These are phyloP conservation scores for Patagioenas fasciata DNA, from an alignment of 2,113 vertebrate genomes.

Conservation along the genomic window DNA sequence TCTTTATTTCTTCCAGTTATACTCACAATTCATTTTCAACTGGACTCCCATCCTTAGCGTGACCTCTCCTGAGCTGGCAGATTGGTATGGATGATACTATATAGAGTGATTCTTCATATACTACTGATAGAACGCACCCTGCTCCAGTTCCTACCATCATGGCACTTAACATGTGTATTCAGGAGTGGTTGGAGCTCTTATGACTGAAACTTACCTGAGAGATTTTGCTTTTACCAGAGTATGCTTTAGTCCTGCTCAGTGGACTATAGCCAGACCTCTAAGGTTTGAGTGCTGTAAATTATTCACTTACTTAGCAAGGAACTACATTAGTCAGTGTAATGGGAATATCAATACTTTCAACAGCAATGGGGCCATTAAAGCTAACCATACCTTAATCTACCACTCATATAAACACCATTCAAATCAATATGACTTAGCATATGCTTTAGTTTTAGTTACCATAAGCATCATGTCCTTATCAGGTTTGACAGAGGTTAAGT, in stretches of 20 bases:
- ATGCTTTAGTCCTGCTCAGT: background rate
- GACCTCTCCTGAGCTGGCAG: background rate
- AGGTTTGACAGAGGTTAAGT: background rate
- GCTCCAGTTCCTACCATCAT: accelerated
- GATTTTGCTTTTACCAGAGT: background rate
- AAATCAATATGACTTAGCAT: background rate
- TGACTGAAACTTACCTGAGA: background rate
- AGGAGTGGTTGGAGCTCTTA: background rate
- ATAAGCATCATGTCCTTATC: background rate
- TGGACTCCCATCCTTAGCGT: background rate
- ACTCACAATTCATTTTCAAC: background rate
- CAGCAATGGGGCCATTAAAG: background rate
- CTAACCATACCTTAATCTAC: background rate
- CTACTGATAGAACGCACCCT: background rate
- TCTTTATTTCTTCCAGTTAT: background rate
- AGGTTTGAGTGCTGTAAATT: background rate
- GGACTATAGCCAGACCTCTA: background rate
- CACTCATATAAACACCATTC: background rate
- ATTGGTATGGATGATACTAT: background rate
- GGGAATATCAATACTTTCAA: background rate
- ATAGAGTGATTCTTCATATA: background rate
- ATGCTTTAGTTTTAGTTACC: background rate
- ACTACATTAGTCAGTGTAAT: background rate
- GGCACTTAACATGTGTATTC: background rate
- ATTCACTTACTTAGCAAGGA: background rate